phyloP scores from a whole-genome alignment of 2,797 vertebrate genomes.

The Liparis tanakae region DNA sequence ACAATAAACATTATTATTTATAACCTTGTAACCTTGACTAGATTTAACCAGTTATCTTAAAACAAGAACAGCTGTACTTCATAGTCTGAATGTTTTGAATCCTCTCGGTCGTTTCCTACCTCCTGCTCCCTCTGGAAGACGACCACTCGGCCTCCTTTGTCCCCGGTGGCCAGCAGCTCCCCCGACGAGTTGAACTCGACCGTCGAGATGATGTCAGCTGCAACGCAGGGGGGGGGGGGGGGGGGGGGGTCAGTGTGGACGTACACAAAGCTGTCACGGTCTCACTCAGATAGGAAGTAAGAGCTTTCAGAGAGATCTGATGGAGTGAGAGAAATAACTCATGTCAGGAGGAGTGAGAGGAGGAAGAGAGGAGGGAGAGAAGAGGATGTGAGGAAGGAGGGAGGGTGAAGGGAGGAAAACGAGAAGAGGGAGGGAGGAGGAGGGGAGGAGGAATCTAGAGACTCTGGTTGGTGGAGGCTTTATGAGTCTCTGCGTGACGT shows the following conservation, averaged over 20 bases:
- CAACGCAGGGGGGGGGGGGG: conserved; percentile 70
- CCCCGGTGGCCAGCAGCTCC: conserved; percentile 96
- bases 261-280: conserved; percentile 53
- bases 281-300: conserved; percentile 36
- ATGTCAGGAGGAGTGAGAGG: neutral
- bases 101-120: conserved; percentile 81
- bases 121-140: conserved; percentile 98
- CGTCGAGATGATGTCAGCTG: conserved; percentile 99
- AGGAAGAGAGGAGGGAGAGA: no score
- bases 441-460: no score
- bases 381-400: no score
- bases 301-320: conserved; percentile 25
- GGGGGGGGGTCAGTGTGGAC: conserved; percentile 59
- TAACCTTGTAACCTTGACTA: no score
- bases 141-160: conserved; percentile 97
- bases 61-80: conserved; percentile 38
- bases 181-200: conserved; percentile 98
- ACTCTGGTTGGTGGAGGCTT: no score
- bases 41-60: conserved; percentile 6
- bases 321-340: conserved; percentile 25
- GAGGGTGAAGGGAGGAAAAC: no score
- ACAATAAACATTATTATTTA: no score
- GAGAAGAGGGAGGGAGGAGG: no score
- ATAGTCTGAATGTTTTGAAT: conserved; percentile 38
- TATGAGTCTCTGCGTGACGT: conserved; percentile 61